These are phyloP conservation scores for Clivina fossor DNA, from an alignment of 2,888 invertebrate genomes.

Conservation along the genomic window DNA sequence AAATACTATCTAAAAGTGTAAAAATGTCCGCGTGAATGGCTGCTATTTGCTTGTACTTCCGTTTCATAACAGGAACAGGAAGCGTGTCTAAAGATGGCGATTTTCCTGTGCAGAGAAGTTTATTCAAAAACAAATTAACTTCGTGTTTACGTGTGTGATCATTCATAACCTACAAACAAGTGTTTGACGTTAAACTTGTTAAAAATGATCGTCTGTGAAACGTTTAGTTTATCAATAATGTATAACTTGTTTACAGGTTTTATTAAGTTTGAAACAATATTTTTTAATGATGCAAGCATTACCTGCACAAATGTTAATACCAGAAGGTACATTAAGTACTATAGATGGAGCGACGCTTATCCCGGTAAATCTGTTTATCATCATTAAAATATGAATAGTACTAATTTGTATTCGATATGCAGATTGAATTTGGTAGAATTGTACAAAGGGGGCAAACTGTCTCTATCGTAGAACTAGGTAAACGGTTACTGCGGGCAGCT, in stretches of 20 bases:
- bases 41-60: conserved; percentile 49
- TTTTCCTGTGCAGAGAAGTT: conserved; percentile 49
- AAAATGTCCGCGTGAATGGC: conserved; percentile 40
- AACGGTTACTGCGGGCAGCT: conserved; percentile 76
- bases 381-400: conserved; percentile 7
- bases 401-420: conserved; percentile 6
- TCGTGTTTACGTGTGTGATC: conserved; percentile 16
- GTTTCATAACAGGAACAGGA: conserved; percentile 64
- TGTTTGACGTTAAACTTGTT: conserved; percentile 14
- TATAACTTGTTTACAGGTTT: conserved; percentile 27
- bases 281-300: conserved; percentile 35
- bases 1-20: background rate
- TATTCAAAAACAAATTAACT: conserved; percentile 31
- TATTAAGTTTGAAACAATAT: conserved; percentile 10
- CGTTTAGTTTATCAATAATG: conserved; percentile 12
- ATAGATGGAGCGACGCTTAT: conserved; percentile 52
- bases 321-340: conserved; percentile 48
- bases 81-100: conserved; percentile 58
- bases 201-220: conserved; percentile 1
- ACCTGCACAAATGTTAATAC: conserved; percentile 48
- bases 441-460: conserved; percentile 40
- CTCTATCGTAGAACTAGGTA: conserved; percentile 77
- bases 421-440: conserved; percentile 20
- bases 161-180: conserved; percentile 36
- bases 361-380: conserved; percentile 49